Percentiles rank a stretch among this genome's conserved stretches.
phyloP scores from a whole-genome alignment of 2,797 vertebrate genomes.

The Parambassis ranga region DNA sequence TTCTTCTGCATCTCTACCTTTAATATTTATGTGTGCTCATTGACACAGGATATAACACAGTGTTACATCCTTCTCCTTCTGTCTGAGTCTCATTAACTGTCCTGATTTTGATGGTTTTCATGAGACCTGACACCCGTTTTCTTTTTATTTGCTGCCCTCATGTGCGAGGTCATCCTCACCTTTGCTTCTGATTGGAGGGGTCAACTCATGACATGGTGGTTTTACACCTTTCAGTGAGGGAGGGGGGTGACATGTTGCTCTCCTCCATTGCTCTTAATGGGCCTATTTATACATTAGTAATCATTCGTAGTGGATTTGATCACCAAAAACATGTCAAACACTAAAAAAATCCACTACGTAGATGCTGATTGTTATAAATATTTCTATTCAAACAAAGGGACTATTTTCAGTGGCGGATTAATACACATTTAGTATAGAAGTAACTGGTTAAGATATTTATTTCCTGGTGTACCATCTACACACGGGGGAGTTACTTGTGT shows the following conservation, averaged over 20 bases:
- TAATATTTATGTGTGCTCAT: background rate
- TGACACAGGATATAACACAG: no score
- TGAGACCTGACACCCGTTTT: background rate
- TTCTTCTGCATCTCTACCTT: no score
- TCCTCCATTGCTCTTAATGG: background rate
- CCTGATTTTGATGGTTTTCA: background rate
- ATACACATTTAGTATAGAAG: no score
- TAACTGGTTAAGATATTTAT: no score
- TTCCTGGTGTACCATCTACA: no score
- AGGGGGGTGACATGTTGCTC: slow-evolving; percentile 79
- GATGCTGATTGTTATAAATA: no score
- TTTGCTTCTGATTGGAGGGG: slow-evolving; percentile 78
- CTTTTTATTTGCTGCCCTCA: slow-evolving; percentile 1
- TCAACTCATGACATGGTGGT: slow-evolving; percentile 81
- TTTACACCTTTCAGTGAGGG: slow-evolving; percentile 84
- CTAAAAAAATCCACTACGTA: no score
- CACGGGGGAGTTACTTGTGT: no score
- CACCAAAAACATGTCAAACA: background rate
- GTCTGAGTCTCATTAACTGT: slow-evolving; percentile 57
- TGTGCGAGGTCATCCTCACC: slow-evolving; percentile 4
- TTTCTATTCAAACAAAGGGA: no score
- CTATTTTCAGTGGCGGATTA: no score
- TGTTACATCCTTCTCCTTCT: slow-evolving; percentile 19
- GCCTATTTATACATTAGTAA: background rate
- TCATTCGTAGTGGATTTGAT: background rate